Percentiles rank a stretch among this genome's conserved stretches.
These are phyloP conservation scores for Remorina albescens DNA, from an alignment of 2,797 vertebrate species.

Conservation along the genomic window DNA sequence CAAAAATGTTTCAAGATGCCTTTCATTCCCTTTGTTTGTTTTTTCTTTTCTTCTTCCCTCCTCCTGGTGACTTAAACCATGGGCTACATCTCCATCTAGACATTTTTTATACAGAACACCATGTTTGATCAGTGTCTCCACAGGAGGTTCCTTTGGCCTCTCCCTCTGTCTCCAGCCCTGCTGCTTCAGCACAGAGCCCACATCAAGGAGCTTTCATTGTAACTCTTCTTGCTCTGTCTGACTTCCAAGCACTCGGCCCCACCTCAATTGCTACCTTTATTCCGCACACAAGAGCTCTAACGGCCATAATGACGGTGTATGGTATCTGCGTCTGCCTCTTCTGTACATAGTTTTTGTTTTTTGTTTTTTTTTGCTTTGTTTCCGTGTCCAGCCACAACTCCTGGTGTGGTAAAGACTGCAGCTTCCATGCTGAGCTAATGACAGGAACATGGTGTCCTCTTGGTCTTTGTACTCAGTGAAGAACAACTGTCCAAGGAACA, in stretches of 20 bases:
- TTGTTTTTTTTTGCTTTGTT: constrained; percentile 2
- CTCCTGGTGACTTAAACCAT: constrained; percentile 38
- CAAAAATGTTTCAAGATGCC: constrained; percentile 6
- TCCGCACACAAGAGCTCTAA: constrained; percentile 51
- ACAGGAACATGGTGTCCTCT: constrained; percentile 58
- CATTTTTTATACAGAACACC: constrained; percentile 47
- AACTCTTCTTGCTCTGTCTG: constrained; percentile 70
- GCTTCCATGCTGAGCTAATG: constrained; percentile 68
- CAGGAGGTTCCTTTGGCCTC: constrained; percentile 55
- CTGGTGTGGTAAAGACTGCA: constrained; percentile 43
- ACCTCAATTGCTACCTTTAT: constrained; percentile 52
- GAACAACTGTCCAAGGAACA: constrained; percentile 65
- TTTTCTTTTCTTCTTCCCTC: not conserved
- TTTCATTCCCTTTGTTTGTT: constrained; percentile 15
- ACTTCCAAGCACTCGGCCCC: constrained; percentile 62
- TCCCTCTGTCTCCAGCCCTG: constrained; percentile 51
- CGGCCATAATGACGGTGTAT: constrained; percentile 66
- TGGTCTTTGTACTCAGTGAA: constrained; percentile 42
- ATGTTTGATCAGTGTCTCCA: constrained; percentile 67
- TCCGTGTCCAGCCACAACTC: constrained; percentile 10
- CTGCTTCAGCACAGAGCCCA: constrained; percentile 58
- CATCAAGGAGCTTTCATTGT: constrained; percentile 70
- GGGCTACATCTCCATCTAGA: constrained; percentile 49
- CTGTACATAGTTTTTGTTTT: not conserved
- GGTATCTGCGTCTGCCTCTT: constrained; percentile 29